A percentile compares a stretch with the other conserved stretches of the same genome.
These are phyloP conservation scores for Cacatua alba DNA, from an alignment of 2,113 vertebrate species.

Conservation along the genomic window DNA sequence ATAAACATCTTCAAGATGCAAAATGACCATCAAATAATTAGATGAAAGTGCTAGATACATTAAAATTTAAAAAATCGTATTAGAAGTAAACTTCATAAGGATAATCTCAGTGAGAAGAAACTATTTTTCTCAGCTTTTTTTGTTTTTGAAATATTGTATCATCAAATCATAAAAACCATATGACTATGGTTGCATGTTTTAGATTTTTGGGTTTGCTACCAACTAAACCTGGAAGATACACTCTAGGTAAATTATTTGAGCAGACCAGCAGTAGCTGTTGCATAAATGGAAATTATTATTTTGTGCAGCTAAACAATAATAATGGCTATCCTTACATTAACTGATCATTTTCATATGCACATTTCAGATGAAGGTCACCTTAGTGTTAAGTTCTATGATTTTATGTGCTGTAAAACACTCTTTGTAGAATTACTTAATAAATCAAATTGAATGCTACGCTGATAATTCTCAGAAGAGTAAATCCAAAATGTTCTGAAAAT, in stretches of 20 bases:
- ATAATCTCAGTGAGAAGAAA: not conserved
- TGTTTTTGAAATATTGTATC: not conserved
- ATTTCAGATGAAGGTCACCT: constrained; percentile 36
- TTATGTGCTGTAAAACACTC: constrained; percentile 39
- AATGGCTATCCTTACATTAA: not conserved
- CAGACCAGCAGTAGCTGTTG: not conserved
- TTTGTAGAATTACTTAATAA: constrained; percentile 49
- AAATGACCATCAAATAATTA: not conserved
- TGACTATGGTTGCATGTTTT: not conserved
- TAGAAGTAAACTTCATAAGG: not conserved
- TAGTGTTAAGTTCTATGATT: not conserved
- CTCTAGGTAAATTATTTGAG: not conserved
- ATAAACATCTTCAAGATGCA: not conserved
- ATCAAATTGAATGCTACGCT: not conserved
- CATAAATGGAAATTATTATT: not conserved
- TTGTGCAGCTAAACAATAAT: not conserved
- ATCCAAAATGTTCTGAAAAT: constrained; percentile 42
- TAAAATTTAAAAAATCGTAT: not conserved
- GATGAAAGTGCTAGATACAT: not conserved
- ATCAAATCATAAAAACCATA: not conserved
- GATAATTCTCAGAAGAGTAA: constrained; percentile 52
- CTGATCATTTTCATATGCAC: not conserved
- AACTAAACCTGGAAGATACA: not conserved
- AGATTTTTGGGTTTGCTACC: not conserved
- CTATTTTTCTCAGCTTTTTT: not conserved